Conservation (phyloP, 2,113 vertebrate genomes). For the Elephantulus edwardii region DNA sequence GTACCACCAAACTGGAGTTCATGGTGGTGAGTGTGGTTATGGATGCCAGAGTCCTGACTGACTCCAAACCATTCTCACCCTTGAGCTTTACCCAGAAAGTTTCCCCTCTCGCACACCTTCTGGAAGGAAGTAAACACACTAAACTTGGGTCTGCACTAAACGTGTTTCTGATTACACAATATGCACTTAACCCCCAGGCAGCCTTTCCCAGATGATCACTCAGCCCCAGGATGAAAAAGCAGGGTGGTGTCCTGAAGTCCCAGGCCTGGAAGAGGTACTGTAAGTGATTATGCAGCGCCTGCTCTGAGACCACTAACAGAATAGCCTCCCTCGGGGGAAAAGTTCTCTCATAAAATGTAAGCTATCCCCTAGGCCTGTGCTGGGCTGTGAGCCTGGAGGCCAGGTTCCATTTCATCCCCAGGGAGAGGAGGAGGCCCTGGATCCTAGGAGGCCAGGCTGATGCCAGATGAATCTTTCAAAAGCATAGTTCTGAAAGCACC, state of each 20-base stretch:
- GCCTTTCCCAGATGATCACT: neutral
- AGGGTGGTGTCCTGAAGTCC: neutral
- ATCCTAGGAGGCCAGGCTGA: neutral
- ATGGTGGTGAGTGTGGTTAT: too few relatives aligned
- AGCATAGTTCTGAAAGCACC: neutral
- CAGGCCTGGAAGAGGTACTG: neutral
- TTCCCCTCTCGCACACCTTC: neutral
- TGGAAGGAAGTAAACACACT: neutral
- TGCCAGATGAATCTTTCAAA: neutral
- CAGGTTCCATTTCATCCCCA: neutral
- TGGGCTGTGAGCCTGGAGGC: neutral
- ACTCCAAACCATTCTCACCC: neutral
- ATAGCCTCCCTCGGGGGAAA: neutral
- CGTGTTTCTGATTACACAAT: neutral
- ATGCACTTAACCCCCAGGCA: neutral
- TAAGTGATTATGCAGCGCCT: neutral
- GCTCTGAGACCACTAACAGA: neutral
- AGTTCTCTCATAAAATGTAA: conserved; percentile 8
- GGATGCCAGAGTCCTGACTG: neutral
- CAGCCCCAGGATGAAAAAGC: neutral
- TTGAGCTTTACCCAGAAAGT: neutral
- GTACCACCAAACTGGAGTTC: too few relatives aligned
- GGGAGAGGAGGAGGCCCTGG: neutral
- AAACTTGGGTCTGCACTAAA: neutral
- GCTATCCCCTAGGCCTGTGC: neutral